Base-by-base conservation (phyloP, 2,888 invertebrate genomes). In the Chloroclysta siterata region DNA sequence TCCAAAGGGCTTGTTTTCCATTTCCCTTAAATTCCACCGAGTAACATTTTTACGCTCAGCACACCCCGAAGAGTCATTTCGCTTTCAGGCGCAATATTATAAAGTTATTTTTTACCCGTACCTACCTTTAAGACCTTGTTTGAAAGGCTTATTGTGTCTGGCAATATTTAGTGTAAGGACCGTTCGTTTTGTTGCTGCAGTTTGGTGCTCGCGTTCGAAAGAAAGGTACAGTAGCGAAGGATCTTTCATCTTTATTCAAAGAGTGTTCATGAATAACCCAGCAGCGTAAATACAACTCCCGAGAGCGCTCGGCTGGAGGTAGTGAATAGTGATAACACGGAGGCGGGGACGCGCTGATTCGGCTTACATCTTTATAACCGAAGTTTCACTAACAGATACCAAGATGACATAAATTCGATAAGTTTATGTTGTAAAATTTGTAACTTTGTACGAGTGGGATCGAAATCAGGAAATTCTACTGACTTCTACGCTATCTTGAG, bases 231-330 rank as follows among this genome's bases (percentile, higher is more conserved):
- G 50, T 44, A 68, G 65, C 68, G 63, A 77, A 74, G 77, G 70
- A 77, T 85, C 79, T 76, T 85, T 89, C 89, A 90, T 90, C 88
- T 89, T 88, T 90, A 91, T 90, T 90, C 90, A 90, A 82, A 82
- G 76, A 68, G 71, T 75, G 78, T 84, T 87, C 89, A 90, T 90
- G 89, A 90, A 91, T 90, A 89, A 88, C 84, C 83, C 85, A 88
- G 84, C 76, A 78, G 78, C 79, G 83, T 87, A 86, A 89, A 87
- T 85, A 89, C 83, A 83, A 80, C 75, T 84, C 86, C 80, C 83
- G 33, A 64, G 80, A 75, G 87, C 75, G 71, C 72, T 60, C 29
- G 52, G 53, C 52, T 60, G 71, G 79, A 80, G 83, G 81, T 81
- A 83, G 84, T 84, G 87, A 88, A 81, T 36, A 36, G 36, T 85